Conservation (phyloP, 2,888 invertebrate genomes). For the Patella pellucida region DNA sequence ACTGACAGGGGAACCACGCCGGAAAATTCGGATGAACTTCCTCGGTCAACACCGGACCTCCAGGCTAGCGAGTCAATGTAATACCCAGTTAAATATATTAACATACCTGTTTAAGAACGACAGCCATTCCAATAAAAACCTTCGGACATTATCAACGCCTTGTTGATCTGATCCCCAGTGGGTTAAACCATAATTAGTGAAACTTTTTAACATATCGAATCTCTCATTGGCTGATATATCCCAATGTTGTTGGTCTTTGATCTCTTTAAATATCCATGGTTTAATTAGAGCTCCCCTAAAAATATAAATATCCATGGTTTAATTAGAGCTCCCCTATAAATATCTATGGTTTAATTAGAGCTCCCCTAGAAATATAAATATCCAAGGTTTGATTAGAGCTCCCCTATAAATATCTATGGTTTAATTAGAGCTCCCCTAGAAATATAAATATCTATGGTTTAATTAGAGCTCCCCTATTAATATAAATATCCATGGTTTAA, state of each 20-base stretch:
- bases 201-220: constrained; percentile 90
- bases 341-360: constrained; percentile 73
- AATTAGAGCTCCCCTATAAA: constrained; percentile 81
- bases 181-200: constrained; percentile 92
- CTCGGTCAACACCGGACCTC: too few species aligned
- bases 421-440: too few species aligned
- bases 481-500: too few species aligned
- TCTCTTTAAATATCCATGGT: constrained; percentile 98
- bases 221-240: constrained; percentile 91
- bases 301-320: neutral
- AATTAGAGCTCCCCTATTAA: too few species aligned
- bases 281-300: constrained; percentile 93
- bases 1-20: too few species aligned
- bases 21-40: too few species aligned
- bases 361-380: constrained; percentile 78
- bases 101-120: constrained; percentile 72
- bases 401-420: too few species aligned
- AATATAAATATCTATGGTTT: too few species aligned
- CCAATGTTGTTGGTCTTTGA: constrained; percentile 90
- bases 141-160: constrained; percentile 91
- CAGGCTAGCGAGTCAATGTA: too few species aligned
- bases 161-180: constrained; percentile 96
- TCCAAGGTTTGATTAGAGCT: too few species aligned
- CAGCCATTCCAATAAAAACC: constrained; percentile 80
- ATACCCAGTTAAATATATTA: neutral